These are phyloP conservation scores for Muscicapa adusta DNA, from an alignment of 2,113 vertebrate species.

Conservation along the genomic window DNA sequence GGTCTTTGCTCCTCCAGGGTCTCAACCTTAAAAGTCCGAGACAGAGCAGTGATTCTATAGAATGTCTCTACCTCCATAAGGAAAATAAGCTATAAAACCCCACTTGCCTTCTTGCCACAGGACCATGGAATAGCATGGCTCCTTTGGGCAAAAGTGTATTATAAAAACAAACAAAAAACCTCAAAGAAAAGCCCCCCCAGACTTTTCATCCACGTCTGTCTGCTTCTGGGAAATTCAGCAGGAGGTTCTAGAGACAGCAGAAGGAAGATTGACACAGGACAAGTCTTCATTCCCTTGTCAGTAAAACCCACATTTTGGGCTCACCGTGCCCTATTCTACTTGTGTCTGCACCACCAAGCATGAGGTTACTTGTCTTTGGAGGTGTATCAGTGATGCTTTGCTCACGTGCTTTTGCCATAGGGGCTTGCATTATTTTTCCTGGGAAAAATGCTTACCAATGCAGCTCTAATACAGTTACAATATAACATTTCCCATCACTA, in stretches of 20 bases:
- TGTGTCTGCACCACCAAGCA: background rate
- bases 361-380: background rate
- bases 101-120: background rate
- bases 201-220: background rate
- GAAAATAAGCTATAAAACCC: background rate
- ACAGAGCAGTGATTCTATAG: background rate
- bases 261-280: background rate
- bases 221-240: background rate
- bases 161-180: background rate
- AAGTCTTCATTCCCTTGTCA: background rate
- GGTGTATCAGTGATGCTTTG: background rate
- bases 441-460: background rate
- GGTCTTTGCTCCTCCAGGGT: background rate
- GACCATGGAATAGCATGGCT: background rate
- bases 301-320: background rate
- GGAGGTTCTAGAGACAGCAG: background rate
- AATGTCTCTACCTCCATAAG: background rate
- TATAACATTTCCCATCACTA: background rate
- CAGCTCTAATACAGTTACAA: background rate
- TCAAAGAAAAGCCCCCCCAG: too few species aligned
- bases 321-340: background rate
- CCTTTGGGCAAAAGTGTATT: background rate
- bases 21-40: background rate
- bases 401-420: background rate
- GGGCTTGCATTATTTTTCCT: background rate